Conservation (phyloP, 2,888 invertebrate genomes). For the Oscheius sp. region DNA sequence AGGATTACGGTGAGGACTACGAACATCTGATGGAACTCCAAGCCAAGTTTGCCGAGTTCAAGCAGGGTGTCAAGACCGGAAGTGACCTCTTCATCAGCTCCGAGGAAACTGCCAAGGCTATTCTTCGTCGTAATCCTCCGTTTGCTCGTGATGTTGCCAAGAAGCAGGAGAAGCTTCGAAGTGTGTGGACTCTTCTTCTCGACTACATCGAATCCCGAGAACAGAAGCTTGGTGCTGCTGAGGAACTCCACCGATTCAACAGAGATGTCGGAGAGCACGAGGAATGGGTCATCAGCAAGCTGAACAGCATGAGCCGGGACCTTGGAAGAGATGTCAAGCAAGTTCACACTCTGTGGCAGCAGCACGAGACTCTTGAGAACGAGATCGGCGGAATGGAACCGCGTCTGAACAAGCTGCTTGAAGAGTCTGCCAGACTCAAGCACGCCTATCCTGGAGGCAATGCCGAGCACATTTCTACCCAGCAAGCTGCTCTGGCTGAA, state of each 20-base stretch:
- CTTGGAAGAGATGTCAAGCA: slow-evolving; percentile 84
- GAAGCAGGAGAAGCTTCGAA: slow-evolving; percentile 73
- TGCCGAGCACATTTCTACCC: slow-evolving; percentile 87
- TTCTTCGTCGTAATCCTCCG: slow-evolving; percentile 81
- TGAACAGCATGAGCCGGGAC: slow-evolving; percentile 85
- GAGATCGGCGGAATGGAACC: slow-evolving; percentile 92
- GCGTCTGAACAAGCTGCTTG: slow-evolving; percentile 82
- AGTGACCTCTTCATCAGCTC: slow-evolving; percentile 90
- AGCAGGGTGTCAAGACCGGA: slow-evolving; percentile 88
- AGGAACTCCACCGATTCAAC: slow-evolving; percentile 96
- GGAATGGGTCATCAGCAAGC: slow-evolving; percentile 80
- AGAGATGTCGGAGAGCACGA: slow-evolving; percentile 77
- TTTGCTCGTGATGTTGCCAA: slow-evolving; percentile 87
- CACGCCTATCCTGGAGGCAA: slow-evolving; percentile 80
- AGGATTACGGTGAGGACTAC: slow-evolving; percentile 92
- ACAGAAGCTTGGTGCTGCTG: slow-evolving; percentile 89
- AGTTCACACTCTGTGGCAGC: slow-evolving; percentile 82
- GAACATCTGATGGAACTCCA: slow-evolving; percentile 79
- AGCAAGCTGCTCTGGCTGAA: slow-evolving; percentile 86
- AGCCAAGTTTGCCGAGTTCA: slow-evolving; percentile 91
- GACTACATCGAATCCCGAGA: slow-evolving; percentile 88
- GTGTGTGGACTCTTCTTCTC: slow-evolving; percentile 86
- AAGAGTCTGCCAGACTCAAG: slow-evolving; percentile 89
- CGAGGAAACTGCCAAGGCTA: slow-evolving; percentile 88
- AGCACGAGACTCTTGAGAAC: slow-evolving; percentile 92